phyloP scores from a whole-genome alignment of 1,140 invertebrate genomes.

The Drosophila pachea region DNA sequence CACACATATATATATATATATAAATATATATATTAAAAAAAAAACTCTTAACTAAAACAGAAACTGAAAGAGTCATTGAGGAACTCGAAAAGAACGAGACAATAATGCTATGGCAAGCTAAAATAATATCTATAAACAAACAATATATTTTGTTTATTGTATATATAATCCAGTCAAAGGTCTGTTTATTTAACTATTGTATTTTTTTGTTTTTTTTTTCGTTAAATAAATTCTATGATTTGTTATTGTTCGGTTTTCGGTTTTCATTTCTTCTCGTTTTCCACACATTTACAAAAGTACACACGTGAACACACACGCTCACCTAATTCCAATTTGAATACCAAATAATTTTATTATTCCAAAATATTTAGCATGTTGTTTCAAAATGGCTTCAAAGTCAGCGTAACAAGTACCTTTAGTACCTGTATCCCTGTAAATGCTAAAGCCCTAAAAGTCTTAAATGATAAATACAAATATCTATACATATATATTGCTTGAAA shows the following conservation, averaged over 20 bases:
- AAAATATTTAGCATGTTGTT: constrained; percentile 74
- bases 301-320: constrained; percentile 72
- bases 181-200: constrained; percentile 24
- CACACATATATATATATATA: neutral
- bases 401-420: constrained; percentile 66
- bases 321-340: constrained; percentile 68
- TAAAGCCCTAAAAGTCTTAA: constrained; percentile 50
- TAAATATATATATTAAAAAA: neutral
- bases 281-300: constrained; percentile 65
- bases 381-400: constrained; percentile 67
- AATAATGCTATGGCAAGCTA: constrained; percentile 37
- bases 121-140: constrained; percentile 34
- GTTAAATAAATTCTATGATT: constrained; percentile 13
- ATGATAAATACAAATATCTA: constrained; percentile 34
- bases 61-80: constrained; percentile 40
- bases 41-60: constrained; percentile 3
- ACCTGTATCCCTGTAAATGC: constrained; percentile 72
- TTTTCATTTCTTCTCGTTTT: constrained; percentile 33
- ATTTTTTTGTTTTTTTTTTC: constrained; percentile 25
- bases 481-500: constrained; percentile 59
- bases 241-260: constrained; percentile 20
- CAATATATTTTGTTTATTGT: constrained; percentile 55
- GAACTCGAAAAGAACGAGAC: constrained; percentile 35
- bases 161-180: constrained; percentile 54
- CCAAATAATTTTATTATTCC: constrained; percentile 46